phyloP scores from a whole-genome alignment of 2,888 invertebrate genomes.

The Athetis lepigone region DNA sequence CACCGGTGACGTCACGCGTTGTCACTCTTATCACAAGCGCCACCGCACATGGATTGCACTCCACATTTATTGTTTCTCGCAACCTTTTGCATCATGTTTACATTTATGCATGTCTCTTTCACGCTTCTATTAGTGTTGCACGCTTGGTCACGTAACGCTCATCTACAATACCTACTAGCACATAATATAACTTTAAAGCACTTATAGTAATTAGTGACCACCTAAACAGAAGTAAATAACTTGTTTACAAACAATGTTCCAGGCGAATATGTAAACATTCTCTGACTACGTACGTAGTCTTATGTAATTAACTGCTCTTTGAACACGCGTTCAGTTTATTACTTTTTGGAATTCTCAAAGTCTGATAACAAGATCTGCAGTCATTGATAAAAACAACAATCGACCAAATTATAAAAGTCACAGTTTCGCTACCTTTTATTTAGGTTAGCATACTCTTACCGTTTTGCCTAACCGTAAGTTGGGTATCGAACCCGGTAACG shows the following conservation, averaged over 20 bases:
- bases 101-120: conserved; percentile 51
- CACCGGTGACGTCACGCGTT: conserved; percentile 81
- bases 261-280: conserved; percentile 41
- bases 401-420: neutral
- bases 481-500: conserved; percentile 31
- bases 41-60: conserved; percentile 65
- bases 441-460: neutral
- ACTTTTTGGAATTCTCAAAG: conserved; percentile 8
- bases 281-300: conserved; percentile 13
- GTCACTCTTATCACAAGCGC: conserved; percentile 73
- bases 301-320: conserved; percentile 20
- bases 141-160: conserved; percentile 28
- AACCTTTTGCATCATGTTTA: conserved; percentile 74
- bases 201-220: conserved; percentile 12
- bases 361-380: neutral
- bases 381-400: neutral
- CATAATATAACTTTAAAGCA: conserved; percentile 15
- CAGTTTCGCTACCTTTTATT: conserved; percentile 6
- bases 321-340: neutral
- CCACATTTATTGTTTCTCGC: conserved; percentile 72
- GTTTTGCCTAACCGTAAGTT: neutral
- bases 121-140: conserved; percentile 42
- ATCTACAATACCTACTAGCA: conserved; percentile 12
- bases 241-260: conserved; percentile 54
- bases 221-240: conserved; percentile 34